These are phyloP conservation scores for Platyscelio sp. DNA, from an alignment of 2,888 invertebrate genomes.

Conservation along the genomic window DNA sequence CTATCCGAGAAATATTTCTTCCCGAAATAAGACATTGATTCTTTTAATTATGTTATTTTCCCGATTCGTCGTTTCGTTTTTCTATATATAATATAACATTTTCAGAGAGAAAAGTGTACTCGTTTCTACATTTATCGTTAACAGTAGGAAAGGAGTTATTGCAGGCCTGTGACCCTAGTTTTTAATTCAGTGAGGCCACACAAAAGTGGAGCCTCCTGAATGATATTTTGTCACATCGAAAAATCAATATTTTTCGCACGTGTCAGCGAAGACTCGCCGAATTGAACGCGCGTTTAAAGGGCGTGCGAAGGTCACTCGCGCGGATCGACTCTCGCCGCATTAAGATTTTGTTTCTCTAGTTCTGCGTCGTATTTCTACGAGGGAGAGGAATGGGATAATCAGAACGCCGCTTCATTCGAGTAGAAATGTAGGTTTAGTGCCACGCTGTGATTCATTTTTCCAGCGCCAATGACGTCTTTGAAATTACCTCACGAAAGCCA, in stretches of 20 bases:
- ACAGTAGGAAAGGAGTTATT: too few relatives aligned
- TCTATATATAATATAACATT: too few relatives aligned
- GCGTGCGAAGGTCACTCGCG: conserved; percentile 65
- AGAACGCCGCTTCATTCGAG: conserved; percentile 37
- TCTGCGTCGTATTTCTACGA: conserved; percentile 34
- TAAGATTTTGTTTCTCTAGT: conserved; percentile 50
- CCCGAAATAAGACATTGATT: too few relatives aligned
- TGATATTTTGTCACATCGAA: conserved; percentile 41
- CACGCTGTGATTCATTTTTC: conserved; percentile 17
- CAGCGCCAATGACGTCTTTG: too few relatives aligned
- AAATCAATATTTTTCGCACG: conserved; percentile 66
- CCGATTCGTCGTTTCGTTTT: too few relatives aligned
- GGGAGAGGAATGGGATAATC: conserved; percentile 53
- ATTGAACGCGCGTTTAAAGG: conserved; percentile 59
- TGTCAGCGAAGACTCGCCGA: conserved; percentile 54
- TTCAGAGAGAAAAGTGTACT: too few relatives aligned
- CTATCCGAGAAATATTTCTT: too few relatives aligned
- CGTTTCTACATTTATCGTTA: too few relatives aligned
- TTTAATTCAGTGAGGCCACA: neutral
- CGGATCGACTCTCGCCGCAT: conserved; percentile 54
- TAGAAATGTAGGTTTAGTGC: conserved; percentile 38
- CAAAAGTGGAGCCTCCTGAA: neutral
- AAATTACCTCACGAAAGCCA: too few relatives aligned
- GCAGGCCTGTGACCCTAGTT: neutral
- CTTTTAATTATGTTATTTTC: too few relatives aligned